Conservation (phyloP, 2,888 invertebrate species). For the Drosophila colorata region DNA sequence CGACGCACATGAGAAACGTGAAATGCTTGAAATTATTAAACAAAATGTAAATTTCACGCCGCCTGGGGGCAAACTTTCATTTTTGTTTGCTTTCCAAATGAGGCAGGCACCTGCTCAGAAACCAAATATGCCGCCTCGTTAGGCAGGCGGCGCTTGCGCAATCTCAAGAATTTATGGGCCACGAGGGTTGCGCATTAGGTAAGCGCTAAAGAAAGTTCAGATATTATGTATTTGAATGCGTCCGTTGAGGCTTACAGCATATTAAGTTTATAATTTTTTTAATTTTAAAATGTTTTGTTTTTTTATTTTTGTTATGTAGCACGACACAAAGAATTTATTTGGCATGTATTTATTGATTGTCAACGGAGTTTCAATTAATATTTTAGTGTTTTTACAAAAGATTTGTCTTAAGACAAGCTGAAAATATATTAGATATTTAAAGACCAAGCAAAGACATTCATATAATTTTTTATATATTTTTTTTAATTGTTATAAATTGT, state of each 20-base stretch:
- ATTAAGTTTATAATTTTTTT: neutral
- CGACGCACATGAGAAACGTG: conserved; percentile 57
- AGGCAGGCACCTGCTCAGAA: conserved; percentile 49
- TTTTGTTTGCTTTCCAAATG: conserved; percentile 75
- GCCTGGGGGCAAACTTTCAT: conserved; percentile 68
- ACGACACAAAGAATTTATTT: too few species aligned
- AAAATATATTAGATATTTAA: too few species aligned
- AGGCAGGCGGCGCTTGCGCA: conserved; percentile 57
- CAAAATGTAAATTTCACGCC: conserved; percentile 76
- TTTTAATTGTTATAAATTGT: neutral
- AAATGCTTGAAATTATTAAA: conserved; percentile 76
- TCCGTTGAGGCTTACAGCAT: neutral
- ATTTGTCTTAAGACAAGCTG: too few species aligned
- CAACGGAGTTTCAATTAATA: too few species aligned
- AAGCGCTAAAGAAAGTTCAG: conserved; percentile 26
- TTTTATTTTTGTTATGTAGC: too few species aligned
- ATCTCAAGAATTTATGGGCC: conserved; percentile 71
- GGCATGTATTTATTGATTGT: too few species aligned
- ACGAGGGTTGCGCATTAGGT: conserved; percentile 21
- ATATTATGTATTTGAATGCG: conserved; percentile 5
- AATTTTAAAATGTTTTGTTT: too few species aligned
- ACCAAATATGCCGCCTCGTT: conserved; percentile 54
- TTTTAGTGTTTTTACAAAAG: too few species aligned
- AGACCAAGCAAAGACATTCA: too few species aligned
- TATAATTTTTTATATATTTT: too few species aligned